phyloP scores from a whole-genome alignment of 2,113 vertebrate genomes.

The Corythornis vintsioides region DNA sequence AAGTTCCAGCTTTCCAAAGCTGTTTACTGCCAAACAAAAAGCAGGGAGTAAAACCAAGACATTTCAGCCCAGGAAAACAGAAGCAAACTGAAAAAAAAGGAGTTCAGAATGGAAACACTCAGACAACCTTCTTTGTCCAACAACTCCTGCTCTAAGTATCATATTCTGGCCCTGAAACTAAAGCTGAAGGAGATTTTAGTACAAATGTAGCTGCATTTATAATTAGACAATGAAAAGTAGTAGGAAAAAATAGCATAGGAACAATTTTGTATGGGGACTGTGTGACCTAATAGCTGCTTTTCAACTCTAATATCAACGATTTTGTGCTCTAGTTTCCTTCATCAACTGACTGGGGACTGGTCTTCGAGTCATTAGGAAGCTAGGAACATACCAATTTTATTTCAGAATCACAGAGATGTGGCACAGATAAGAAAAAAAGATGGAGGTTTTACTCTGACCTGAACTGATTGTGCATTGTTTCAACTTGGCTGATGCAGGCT shows the following conservation, averaged over 20 bases:
- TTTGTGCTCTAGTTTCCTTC: slow-evolving; percentile 28
- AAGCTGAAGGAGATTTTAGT: slow-evolving; percentile 44
- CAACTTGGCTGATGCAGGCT: not conserved
- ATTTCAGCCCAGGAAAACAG: not conserved
- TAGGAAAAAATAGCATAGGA: slow-evolving; percentile 57
- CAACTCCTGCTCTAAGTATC: not conserved
- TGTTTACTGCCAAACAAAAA: not conserved
- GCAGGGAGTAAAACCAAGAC: not conserved
- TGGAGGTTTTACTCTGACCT: not conserved
- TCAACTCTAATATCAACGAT: not conserved
- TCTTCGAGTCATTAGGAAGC: slow-evolving; percentile 41
- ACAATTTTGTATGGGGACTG: slow-evolving; percentile 3
- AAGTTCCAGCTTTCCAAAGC: not conserved
- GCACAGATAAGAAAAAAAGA: not conserved
- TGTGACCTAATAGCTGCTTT: slow-evolving; percentile 45
- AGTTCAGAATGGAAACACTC: not conserved
- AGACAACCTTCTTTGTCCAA: not conserved
- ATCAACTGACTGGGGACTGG: slow-evolving; percentile 3
- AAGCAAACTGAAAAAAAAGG: not conserved
- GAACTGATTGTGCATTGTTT: not conserved
- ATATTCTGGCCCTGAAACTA: slow-evolving; percentile 26
- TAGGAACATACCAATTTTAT: not conserved
- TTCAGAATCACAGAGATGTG: not conserved
- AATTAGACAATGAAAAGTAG: slow-evolving; percentile 48
- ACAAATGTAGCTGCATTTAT: slow-evolving; percentile 55